A percentile compares a stretch with the other conserved stretches of the same genome.
Conservation (phyloP, 2,113 vertebrate genomes). For the Laticauda colubrina region DNA sequence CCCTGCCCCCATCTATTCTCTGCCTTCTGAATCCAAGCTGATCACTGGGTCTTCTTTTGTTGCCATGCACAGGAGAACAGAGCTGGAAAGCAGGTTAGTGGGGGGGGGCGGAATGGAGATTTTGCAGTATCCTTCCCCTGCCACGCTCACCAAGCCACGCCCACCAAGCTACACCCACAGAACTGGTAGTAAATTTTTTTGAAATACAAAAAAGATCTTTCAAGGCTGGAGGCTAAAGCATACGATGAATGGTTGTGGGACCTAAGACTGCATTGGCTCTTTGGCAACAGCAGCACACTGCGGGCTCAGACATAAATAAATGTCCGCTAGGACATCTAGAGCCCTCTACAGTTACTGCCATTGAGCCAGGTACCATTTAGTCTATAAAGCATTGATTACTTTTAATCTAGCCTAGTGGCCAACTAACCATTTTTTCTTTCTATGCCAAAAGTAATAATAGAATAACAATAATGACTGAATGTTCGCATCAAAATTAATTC, state of each 20-base stretch:
- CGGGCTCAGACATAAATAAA: not conserved
- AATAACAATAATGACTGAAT: constrained; percentile 46
- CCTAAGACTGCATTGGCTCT: not conserved
- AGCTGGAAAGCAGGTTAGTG: no score
- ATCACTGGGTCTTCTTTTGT: no score
- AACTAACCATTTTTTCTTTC: constrained; percentile 24
- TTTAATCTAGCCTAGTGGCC: constrained; percentile 44
- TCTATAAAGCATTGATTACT: constrained; percentile 30
- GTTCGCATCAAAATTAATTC: constrained; percentile 48
- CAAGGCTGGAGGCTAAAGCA: not conserved
- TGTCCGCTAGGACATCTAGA: not conserved
- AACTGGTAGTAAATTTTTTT: no score
- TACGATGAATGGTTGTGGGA: not conserved
- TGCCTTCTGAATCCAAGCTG: no score
- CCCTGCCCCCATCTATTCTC: no score
- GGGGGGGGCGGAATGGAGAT: no score
- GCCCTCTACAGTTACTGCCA: not conserved
- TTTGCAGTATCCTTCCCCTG: no score
- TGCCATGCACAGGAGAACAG: no score
- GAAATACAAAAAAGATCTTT: not conserved
- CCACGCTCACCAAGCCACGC: no score
- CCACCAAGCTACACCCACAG: no score
- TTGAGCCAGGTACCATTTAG: not conserved
- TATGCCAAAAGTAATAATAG: constrained; percentile 32
- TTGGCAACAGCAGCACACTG: not conserved